Evolutionary conservation across 2,888 invertebrate genomes (phyloP).

Genomic region (Apodemia hepburni): DNA sequence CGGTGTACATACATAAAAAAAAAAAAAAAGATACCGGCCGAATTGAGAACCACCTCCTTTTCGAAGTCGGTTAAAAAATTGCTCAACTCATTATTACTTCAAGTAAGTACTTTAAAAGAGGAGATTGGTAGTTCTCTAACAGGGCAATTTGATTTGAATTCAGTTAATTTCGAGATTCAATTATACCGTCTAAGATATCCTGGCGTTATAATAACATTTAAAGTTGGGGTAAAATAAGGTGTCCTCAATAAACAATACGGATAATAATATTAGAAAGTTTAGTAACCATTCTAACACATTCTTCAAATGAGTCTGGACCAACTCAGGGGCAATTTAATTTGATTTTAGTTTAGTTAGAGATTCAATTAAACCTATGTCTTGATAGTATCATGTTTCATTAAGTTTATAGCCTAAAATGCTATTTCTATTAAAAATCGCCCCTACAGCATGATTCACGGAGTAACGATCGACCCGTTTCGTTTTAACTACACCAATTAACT

Average conservation of each 20-base stretch:
- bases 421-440: slow-evolving; percentile 10
- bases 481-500: slow-evolving; percentile 32
- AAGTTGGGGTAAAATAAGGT: too few relatives aligned
- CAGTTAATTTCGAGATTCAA: background rate
- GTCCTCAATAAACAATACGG: background rate
- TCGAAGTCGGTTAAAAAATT: too few relatives aligned
- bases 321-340: background rate
- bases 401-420: slow-evolving; percentile 6
- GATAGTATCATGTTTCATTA: background rate
- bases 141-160: background rate
- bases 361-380: slow-evolving; percentile 2
- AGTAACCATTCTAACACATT: background rate
- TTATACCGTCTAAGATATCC: background rate
- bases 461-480: slow-evolving; percentile 7
- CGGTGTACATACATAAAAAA: too few relatives aligned
- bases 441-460: slow-evolving; percentile 3
- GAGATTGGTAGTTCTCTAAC: too few relatives aligned
- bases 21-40: too few relatives aligned
- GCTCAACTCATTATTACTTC: too few relatives aligned
- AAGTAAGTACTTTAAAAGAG: too few relatives aligned
- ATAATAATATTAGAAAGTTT: background rate
- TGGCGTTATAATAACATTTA: too few relatives aligned
- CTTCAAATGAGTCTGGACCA: background rate
- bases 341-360: background rate
- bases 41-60: too few relatives aligned